Evolutionary conservation across 2,113 vertebrate genomes (phyloP), one percentile per base, ranked within the genome.

Genomic region (Callithrix jacchus): DNA sequence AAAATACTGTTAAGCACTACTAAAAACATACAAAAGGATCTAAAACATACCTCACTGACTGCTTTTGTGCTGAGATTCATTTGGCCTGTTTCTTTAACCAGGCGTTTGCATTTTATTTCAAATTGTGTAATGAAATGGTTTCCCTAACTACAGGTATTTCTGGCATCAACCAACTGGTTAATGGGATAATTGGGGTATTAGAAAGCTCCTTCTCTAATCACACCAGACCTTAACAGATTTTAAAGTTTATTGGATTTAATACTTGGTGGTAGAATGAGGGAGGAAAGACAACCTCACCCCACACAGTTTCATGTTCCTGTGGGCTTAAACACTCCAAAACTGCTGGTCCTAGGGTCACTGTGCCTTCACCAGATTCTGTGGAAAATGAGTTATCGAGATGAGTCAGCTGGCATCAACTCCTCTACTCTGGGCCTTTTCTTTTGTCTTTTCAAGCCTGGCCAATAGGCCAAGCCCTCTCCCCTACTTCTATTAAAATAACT

Each of bases 71-170:
- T 16, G 25, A 47, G 32, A 79, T 18, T 11, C 11, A 54, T 45
- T 86, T 56, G 17, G 49, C 9, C 82, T 47, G 42, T 47, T 79
- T 91, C 79, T 95, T 87, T 73, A 83, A 71, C 58, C 61, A 96
- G 58, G 73, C 89, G 49, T 95, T 95, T 83, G 35, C 52, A 32
- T 89, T 91, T 93, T 85, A 74, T 83, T 94, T 96, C 42, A 83
- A 52, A 47, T 21, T 91, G 20, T 81, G 20, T 87, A 76, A 56
- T 84, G 47, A 91, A 25, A 6, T n/a, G 10, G 35, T 70, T 93
- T 81, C 35, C 87, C 70, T 87, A 47, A 58, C 88, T 61, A 35
- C 14, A 40, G 25, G 7, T 35, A 68, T 85, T 96, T 85, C 14
- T 9, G 82, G n/a, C 30, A 80, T 83, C 54, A 80, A 6, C 25